Evolutionary conservation across 1,140 invertebrate genomes (phyloP).

Genomic region (Dendroctonus ponderosae): DNA sequence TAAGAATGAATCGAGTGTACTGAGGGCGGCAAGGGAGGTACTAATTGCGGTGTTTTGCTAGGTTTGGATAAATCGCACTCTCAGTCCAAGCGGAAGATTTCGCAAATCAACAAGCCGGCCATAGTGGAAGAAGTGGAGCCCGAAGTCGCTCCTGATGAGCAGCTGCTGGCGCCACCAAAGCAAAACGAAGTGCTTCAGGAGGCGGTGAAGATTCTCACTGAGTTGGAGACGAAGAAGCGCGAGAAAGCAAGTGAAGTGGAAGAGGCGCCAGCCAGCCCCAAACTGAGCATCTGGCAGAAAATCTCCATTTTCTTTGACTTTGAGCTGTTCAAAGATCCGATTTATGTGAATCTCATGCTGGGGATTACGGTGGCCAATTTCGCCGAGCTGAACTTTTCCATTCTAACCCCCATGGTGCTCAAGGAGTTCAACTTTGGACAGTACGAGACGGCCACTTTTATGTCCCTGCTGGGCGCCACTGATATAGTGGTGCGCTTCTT

Average conservation of each 20-base stretch:
- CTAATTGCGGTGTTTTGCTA: conserved; percentile 3
- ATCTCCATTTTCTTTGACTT: conserved; percentile 56
- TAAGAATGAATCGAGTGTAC: conserved; percentile 26
- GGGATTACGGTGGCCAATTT: conserved; percentile 66
- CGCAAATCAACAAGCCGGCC: conserved; percentile 43
- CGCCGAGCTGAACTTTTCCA: conserved; percentile 67
- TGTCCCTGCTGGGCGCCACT: conserved; percentile 59
- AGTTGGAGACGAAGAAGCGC: conserved; percentile 34
- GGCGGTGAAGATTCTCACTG: conserved; percentile 38
- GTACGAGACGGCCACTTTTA: conserved; percentile 58
- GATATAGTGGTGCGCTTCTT: conserved; percentile 61
- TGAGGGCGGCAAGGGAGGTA: too few species aligned
- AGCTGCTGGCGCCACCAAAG: conserved; percentile 15
- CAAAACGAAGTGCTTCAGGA: conserved; percentile 42
- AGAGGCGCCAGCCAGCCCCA: neutral
- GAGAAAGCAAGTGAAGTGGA: conserved; percentile 5
- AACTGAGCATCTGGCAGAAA: conserved; percentile 38
- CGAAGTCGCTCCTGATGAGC: conserved; percentile 42
- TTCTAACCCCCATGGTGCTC: conserved; percentile 65
- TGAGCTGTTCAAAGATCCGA: conserved; percentile 56
- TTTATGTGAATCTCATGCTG: conserved; percentile 65
- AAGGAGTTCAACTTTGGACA: conserved; percentile 59
- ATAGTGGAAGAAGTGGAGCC: conserved; percentile 55
- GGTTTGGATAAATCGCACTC: conserved; percentile 22
- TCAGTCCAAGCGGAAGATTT: conserved; percentile 26